Base-by-base conservation (phyloP, 2,797 vertebrate species). In the Syngnathus rostellatus region DNA sequence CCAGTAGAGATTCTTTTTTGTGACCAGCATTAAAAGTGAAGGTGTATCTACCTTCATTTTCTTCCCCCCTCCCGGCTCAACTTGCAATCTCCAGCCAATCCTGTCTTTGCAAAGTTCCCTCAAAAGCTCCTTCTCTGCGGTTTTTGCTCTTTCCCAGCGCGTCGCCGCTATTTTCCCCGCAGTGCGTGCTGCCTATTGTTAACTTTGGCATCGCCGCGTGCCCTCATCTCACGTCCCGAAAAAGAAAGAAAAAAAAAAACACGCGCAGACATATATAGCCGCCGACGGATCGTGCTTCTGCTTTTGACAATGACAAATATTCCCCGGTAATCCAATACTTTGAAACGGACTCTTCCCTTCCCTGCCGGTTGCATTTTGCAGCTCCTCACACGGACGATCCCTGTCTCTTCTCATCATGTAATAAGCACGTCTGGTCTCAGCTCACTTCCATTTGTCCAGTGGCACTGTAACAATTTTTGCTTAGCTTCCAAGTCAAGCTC, bases 131-230 rank as follows among this genome's bases (percentile, higher is more conserved):
- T 48, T 61, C 43, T 5, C 71, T 50, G 43, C 69, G 41, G 43
- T 71, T 58, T 43, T 66, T 73, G 57, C 82, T 77, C 77, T 12
- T 64, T 70, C 75, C 66, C 69, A 68, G 69, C 74, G 77, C 72
- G 23, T 72, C 68, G 66, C 75, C 65, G 62, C 73, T 77, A 77
- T 71, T 67, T 77, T 68, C 78, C 60, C 78, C 57, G 25, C 64
- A 68, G 62, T 79, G 72, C 54, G 68, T 74, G 77, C 79, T 85
- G 79, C 51, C 59, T 71, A 77, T 79, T 81, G 83, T 87, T 85
- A 86, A 85, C 81, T 83, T 85, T 85, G 81, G 84, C 82, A 73
- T 84, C 71, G 40, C 61, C 59, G 11, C 6, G 31, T 37, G 55
- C 55, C 25, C 55, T 37, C 55, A 57, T 37, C 54, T 16, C 23